These are phyloP conservation scores for Manis javanica DNA, from an alignment of 2,797 vertebrate genomes.

Conservation along the genomic window DNA sequence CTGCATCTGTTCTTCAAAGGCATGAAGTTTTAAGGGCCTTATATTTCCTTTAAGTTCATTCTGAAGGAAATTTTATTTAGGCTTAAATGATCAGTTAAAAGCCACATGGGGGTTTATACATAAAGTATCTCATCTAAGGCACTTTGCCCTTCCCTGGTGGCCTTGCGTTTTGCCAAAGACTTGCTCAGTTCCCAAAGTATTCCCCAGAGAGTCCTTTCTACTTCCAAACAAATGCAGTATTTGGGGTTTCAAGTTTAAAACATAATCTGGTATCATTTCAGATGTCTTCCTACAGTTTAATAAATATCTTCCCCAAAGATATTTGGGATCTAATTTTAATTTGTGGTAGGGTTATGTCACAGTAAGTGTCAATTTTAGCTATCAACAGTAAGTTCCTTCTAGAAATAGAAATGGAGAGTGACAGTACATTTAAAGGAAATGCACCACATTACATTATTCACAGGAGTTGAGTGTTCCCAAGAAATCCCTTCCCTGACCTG, in stretches of 20 bases:
- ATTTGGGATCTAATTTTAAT: conserved; percentile 86
- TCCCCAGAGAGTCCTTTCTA: conserved; percentile 77
- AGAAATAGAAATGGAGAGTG: conserved; percentile 80
- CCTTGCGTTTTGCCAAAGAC: conserved; percentile 67
- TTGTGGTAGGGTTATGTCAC: conserved; percentile 84
- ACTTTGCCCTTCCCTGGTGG: conserved; percentile 77
- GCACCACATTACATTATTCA: conserved; percentile 31
- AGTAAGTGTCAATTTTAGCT: conserved; percentile 85
- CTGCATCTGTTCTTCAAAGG: conserved; percentile 45
- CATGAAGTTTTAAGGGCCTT: neutral
- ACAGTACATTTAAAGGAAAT: conserved; percentile 61
- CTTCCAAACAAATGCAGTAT: conserved; percentile 71
- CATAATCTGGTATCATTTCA: conserved; percentile 84
- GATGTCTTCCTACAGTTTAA: conserved; percentile 82
- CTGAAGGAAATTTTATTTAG: conserved; percentile 54
- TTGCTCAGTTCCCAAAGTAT: conserved; percentile 81
- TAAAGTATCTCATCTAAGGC: conserved; percentile 53
- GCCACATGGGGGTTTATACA: neutral
- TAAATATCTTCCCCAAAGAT: conserved; percentile 78
- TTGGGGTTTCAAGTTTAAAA: conserved; percentile 81
- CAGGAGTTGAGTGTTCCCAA: conserved; percentile 42
- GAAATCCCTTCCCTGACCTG: conserved; percentile 30
- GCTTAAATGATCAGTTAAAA: conserved; percentile 65
- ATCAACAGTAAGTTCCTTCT: conserved; percentile 75
- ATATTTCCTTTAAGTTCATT: conserved; percentile 58